Evolutionary conservation across 2,888 invertebrate species (phyloP).

Genomic region (Cylindroiulus punctatus): DNA sequence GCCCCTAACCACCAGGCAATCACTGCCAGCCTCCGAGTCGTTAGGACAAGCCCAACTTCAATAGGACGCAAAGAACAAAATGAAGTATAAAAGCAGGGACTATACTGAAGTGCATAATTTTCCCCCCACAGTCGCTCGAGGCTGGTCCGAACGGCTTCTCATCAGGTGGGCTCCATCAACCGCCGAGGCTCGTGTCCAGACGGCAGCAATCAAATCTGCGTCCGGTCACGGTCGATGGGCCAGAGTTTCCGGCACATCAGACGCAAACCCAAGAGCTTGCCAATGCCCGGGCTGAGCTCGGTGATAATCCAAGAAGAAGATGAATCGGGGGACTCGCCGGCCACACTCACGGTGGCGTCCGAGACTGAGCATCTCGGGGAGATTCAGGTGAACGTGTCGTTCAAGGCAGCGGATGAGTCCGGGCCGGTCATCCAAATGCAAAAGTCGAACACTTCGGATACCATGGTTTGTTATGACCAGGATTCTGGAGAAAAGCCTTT

Average conservation of each 20-base stretch:
- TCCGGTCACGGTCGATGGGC: slow-evolving; percentile 71
- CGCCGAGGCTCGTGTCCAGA: background rate
- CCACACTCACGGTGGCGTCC: background rate
- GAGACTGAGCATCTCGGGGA: background rate
- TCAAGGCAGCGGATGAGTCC: background rate
- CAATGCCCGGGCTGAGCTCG: slow-evolving; percentile 49
- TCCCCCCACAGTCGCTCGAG: background rate
- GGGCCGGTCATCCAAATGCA: background rate
- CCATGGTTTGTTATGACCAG: slow-evolving; percentile 45
- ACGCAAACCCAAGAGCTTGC: slow-evolving; percentile 76
- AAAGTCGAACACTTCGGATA: background rate
- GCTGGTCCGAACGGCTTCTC: slow-evolving; percentile 48
- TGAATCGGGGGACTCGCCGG: background rate
- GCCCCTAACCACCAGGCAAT: too few species aligned
- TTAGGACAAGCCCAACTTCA: too few species aligned
- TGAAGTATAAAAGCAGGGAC: too few species aligned
- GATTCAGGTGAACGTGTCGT: background rate
- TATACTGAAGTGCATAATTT: background rate
- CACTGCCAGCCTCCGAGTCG: too few species aligned
- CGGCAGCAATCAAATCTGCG: slow-evolving; percentile 4
- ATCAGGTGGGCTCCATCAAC: slow-evolving; percentile 30
- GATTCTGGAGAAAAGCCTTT: slow-evolving; percentile 75
- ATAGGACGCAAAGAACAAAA: too few species aligned
- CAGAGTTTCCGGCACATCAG: slow-evolving; percentile 90
- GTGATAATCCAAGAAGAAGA: slow-evolving; percentile 54